These are phyloP conservation scores for Gambusia yucatana DNA, from an alignment of 2,797 vertebrate genomes.

Conservation along the genomic window DNA sequence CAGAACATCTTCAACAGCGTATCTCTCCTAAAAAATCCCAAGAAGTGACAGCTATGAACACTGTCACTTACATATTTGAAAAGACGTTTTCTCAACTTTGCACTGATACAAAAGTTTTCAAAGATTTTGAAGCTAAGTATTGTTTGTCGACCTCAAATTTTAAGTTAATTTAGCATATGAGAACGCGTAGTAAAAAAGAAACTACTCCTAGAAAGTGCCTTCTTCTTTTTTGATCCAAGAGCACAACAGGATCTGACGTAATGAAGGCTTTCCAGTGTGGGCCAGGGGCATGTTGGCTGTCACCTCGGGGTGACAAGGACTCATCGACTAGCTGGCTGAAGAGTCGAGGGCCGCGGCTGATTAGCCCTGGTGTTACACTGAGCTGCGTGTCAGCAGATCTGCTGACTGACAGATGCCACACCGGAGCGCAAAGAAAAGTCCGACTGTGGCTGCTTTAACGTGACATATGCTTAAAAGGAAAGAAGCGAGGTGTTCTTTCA, in stretches of 20 bases:
- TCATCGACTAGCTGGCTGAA: constrained; percentile 28
- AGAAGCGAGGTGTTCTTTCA: constrained; percentile 2
- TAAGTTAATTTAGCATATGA: background rate
- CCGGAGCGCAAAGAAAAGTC: background rate
- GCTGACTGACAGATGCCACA: constrained; percentile 19
- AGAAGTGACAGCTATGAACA: background rate
- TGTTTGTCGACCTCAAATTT: background rate
- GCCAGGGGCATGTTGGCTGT: constrained; percentile 12
- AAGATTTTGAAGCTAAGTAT: background rate
- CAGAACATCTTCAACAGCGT: background rate
- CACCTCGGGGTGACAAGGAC: constrained; percentile 33
- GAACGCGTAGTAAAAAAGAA: background rate
- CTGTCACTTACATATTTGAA: background rate
- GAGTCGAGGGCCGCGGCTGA: constrained; percentile 23
- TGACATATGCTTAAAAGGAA: background rate
- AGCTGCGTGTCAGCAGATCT: constrained; percentile 18
- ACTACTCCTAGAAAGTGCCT: constrained; percentile 6
- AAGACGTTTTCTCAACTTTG: background rate
- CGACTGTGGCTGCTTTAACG: constrained; percentile 14
- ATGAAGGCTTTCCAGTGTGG: constrained; percentile 49
- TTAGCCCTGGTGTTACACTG: constrained; percentile 19
- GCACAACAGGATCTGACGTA: constrained; percentile 3
- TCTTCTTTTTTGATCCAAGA: constrained; percentile 33
- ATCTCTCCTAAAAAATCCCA: background rate
- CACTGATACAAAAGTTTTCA: background rate